Percentiles rank a stretch among this genome's conserved stretches.
Evolutionary conservation across 2,113 vertebrate genomes (phyloP).

Genomic region (Blennius ocellaris): DNA sequence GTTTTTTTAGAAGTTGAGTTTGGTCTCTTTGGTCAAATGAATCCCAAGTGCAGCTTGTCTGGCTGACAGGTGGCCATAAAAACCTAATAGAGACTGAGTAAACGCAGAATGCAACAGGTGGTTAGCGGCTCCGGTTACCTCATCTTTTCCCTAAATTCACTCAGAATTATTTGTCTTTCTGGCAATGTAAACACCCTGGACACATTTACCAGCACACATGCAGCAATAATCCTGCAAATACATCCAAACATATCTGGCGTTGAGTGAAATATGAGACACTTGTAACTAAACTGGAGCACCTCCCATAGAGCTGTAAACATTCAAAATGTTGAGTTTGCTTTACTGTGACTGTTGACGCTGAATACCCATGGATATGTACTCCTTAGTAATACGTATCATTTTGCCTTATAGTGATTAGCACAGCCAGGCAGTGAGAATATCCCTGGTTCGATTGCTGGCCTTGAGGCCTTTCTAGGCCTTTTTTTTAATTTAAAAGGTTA

Average conservation of each 20-base stretch:
- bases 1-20: constrained; percentile 42
- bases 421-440: too few relatives aligned
- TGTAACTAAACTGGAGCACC: constrained; percentile 17
- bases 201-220: constrained; percentile 16
- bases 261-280: constrained; percentile 1
- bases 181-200: constrained; percentile 50
- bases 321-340: neutral
- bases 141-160: constrained; percentile 44
- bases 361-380: too few relatives aligned
- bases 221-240: constrained; percentile 26
- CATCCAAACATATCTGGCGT: neutral
- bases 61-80: constrained; percentile 70
- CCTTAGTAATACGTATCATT: too few relatives aligned
- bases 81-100: constrained; percentile 44
- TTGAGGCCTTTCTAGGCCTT: too few relatives aligned
- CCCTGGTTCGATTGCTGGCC: too few relatives aligned
- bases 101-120: constrained; percentile 69
- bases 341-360: too few relatives aligned
- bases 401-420: too few relatives aligned
- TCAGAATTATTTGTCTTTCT: constrained; percentile 46
- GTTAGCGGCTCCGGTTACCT: constrained; percentile 62
- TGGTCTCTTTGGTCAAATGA: constrained; percentile 40
- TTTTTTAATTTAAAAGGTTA: too few relatives aligned
- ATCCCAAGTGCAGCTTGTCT: constrained; percentile 55
- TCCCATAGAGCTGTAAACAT: neutral